phyloP scores from a whole-genome alignment of 2,113 vertebrate genomes.

The Rutilus rutilus region DNA sequence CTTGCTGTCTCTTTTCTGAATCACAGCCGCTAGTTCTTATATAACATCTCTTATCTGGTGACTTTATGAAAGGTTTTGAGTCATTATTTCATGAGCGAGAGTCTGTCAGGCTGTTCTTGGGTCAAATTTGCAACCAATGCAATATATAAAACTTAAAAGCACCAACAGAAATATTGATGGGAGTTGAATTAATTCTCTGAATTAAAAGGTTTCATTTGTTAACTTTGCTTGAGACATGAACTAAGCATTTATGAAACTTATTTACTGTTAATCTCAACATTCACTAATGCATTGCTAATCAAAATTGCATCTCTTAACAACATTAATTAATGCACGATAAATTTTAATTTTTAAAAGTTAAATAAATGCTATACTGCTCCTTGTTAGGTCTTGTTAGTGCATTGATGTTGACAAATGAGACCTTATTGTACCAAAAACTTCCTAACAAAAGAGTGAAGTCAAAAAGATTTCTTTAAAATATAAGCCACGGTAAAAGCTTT shows the following conservation, averaged over 20 bases:
- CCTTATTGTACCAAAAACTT: background rate
- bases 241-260: no score
- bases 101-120: background rate
- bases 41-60: background rate
- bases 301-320: no score
- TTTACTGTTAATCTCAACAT: no score
- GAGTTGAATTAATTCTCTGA: no score
- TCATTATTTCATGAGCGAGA: background rate
- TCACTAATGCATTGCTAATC: no score
- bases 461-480: background rate
- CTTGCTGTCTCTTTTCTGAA: background rate
- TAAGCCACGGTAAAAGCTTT: background rate
- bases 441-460: background rate
- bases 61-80: background rate
- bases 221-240: no score
- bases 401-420: background rate
- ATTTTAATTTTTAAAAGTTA: no score
- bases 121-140: background rate
- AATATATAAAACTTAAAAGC: no score
- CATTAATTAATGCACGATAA: no score
- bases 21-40: background rate
- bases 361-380: background rate
- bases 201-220: no score
- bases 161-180: no score
- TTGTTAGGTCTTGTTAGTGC: background rate